These are phyloP conservation scores for Himalopsyche japonica DNA, from an alignment of 2,888 invertebrate genomes.

Conservation along the genomic window DNA sequence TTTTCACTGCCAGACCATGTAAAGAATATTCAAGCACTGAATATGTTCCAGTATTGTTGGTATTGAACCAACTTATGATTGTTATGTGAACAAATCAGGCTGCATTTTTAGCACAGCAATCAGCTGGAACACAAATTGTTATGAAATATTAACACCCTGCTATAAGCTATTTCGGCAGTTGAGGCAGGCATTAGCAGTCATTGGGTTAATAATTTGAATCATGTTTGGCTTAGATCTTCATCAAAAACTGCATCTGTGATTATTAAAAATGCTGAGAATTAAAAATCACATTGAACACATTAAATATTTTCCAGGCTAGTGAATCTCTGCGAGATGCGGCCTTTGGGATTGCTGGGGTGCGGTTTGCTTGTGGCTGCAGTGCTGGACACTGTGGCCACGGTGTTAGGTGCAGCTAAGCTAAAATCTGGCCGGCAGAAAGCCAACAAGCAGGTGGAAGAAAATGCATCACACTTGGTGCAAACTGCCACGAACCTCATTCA, in stretches of 20 bases:
- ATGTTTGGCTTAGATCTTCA: background rate
- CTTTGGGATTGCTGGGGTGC: slow-evolving; percentile 49
- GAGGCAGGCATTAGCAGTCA: too few relatives aligned
- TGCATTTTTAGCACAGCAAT: too few relatives aligned
- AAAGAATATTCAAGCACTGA: too few relatives aligned
- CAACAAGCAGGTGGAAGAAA: background rate
- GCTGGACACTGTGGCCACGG: slow-evolving; percentile 47
- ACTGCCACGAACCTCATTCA: slow-evolving; percentile 13
- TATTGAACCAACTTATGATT: too few relatives aligned
- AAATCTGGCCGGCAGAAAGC: background rate
- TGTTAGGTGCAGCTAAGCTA: slow-evolving; percentile 41
- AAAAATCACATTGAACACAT: background rate
- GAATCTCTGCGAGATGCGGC: slow-evolving; percentile 47
- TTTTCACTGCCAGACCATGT: too few relatives aligned
- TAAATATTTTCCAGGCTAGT: slow-evolving; percentile 45
- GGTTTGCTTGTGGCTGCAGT: slow-evolving; percentile 47
- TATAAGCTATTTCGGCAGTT: too few relatives aligned
- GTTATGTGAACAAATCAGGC: too few relatives aligned
- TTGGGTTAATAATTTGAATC: too few relatives aligned
- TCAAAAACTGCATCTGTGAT: background rate
- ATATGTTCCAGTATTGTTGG: too few relatives aligned
- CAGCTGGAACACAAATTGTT: too few relatives aligned
- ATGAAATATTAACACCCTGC: too few relatives aligned
- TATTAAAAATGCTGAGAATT: background rate
- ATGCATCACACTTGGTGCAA: slow-evolving; percentile 12